Base-by-base conservation (phyloP, 2,888 invertebrate species). In the Linyphia triangularis region DNA sequence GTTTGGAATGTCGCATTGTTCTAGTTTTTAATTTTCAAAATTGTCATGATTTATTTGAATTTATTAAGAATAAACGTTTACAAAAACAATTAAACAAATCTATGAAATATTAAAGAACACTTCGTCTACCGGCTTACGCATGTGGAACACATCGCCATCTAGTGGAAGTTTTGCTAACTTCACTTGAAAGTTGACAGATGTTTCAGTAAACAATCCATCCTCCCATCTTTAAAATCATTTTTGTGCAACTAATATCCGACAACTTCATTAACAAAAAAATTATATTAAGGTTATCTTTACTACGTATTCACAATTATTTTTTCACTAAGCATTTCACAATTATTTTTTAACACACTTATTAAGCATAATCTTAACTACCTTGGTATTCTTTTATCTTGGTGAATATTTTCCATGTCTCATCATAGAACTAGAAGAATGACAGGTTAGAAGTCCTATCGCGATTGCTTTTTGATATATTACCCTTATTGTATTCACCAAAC, bases 401-500 rank as follows among this genome's bases (percentile, higher is more conserved):
- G 67, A 67, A 57, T 79, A 28, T 79, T 30, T 28, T 33, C 51
- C 30, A 33, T 67, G 43, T 65, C 51, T 51, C 51, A 16, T 37
- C 30, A 33, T 57, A 37, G 57, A 19, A 28, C 67, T 37, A 37
- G 26, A 16, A 30, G 26, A 57, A 57, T 81, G 69, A 81, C 81
- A 81, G 30, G 79, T 69, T 37, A 33, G 59, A 70, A 37, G 57
- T 37, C 24, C 24, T n/a, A 2, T 19, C 40, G 9, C 43, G 24
- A 10, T 57, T 24, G 28, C 69, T 57, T 10, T 30, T 59, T 70
- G 81, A 81, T 67, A 81, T 81, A 70, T 70, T 24, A 37, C 33
- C 13, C 57, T 69, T 37, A 81, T 81, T 81, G 81, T 81, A 81
- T 69, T 81, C 81, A 59, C 57, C 69, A 81, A 67, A 33, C 33